Evolutionary conservation across 2,888 invertebrate genomes (phyloP).

Genomic region (Cyrtodaria siliqua): DNA sequence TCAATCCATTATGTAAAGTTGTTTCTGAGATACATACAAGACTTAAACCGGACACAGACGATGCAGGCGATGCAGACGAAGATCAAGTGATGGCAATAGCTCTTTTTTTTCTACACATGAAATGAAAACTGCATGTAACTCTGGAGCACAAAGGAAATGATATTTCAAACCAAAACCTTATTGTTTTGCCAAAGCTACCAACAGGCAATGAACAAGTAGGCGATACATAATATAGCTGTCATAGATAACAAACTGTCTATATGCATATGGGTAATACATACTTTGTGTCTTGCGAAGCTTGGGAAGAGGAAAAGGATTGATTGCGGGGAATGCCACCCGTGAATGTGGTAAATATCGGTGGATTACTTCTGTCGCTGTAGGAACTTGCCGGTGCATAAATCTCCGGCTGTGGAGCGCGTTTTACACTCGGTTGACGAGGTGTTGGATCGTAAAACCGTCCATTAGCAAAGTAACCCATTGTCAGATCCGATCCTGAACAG

Average conservation of each 20-base stretch:
- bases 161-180: too few relatives aligned
- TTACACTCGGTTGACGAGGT: conserved; percentile 62
- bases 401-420: conserved; percentile 39
- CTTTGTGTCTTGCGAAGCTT: conserved; percentile 65
- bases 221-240: too few relatives aligned
- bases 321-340: conserved; percentile 69
- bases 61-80: too few relatives aligned
- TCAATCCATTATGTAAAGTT: too few relatives aligned
- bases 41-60: too few relatives aligned
- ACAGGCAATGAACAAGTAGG: neutral
- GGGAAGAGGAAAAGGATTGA: conserved; percentile 69
- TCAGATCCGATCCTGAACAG: conserved; percentile 66
- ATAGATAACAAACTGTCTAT: neutral
- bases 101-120: too few relatives aligned
- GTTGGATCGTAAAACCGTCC: conserved; percentile 80
- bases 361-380: conserved; percentile 79
- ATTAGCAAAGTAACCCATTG: conserved; percentile 79
- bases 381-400: conserved; percentile 82
- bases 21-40: too few relatives aligned
- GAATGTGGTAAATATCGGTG: conserved; percentile 78
- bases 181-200: neutral
- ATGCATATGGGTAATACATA: conserved; percentile 56
- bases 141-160: too few relatives aligned
- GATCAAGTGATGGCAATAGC: too few relatives aligned
- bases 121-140: too few relatives aligned